Percentiles rank a stretch among this genome's conserved stretches.
phyloP scores from a whole-genome alignment of 2,113 vertebrate genomes.

The human region DNA sequence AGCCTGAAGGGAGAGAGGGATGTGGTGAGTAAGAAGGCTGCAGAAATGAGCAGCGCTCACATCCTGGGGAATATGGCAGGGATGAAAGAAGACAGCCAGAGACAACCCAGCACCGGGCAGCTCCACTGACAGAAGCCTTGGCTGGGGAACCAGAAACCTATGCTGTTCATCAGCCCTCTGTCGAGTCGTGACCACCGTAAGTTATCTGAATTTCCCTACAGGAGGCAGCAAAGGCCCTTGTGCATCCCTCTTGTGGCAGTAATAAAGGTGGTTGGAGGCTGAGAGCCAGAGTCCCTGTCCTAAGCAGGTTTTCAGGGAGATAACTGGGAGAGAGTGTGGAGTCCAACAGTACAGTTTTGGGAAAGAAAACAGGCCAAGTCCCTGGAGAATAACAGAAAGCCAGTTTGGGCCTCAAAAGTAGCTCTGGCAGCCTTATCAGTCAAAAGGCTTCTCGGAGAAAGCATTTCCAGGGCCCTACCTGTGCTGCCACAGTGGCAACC shows the following conservation, averaged over 20 bases:
- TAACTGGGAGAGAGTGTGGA: not conserved
- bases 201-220: fast-evolving
- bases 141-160: fast-evolving
- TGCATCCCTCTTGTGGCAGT: not conserved
- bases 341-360: not conserved
- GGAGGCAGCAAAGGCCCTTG: not conserved
- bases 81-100: not conserved
- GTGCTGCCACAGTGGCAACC: not conserved
- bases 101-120: fast-evolving
- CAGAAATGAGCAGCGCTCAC: not conserved
- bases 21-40: not conserved
- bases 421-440: not conserved
- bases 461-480: not conserved
- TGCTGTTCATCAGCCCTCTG: not conserved
- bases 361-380: not conserved
- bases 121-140: not conserved
- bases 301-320: not conserved
- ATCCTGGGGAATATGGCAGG: not conserved
- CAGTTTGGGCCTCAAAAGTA: not conserved
- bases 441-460: not conserved
- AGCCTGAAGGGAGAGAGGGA: not conserved
- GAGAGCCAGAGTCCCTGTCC: not conserved
- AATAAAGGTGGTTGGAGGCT: not conserved
- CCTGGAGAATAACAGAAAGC: not conserved
- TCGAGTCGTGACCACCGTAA: fast-evolving